These are phyloP conservation scores for Drosophila subobscura DNA, from an alignment of 1,140 invertebrate genomes.

Conservation along the genomic window DNA sequence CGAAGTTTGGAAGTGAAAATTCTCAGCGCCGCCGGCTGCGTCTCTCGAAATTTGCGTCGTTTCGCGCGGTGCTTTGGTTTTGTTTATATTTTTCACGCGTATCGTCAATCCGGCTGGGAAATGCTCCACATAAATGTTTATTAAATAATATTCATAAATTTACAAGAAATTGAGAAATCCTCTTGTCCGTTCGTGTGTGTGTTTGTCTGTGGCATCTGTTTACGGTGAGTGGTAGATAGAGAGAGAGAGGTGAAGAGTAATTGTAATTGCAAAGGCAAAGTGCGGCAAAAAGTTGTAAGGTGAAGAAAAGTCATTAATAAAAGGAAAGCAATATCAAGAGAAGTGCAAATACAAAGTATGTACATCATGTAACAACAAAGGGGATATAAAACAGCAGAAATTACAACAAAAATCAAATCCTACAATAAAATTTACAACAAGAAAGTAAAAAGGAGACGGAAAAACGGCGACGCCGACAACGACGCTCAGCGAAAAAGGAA, in stretches of 20 bases:
- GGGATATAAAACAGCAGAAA: not conserved
- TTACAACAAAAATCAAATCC: slow-evolving; percentile 16
- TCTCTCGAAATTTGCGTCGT: not conserved
- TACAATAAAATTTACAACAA: slow-evolving; percentile 45
- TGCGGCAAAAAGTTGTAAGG: slow-evolving; percentile 51
- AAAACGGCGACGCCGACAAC: not conserved
- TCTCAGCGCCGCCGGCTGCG: too few relatives aligned
- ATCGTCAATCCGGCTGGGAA: slow-evolving; percentile 41
- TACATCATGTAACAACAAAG: slow-evolving; percentile 9
- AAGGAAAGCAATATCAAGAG: slow-evolving; percentile 52
- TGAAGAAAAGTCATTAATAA: slow-evolving; percentile 72
- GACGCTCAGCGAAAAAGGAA: slow-evolving; percentile 63
- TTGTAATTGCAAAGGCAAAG: slow-evolving; percentile 17
- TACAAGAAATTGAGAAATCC: slow-evolving; percentile 57
- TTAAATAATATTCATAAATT: slow-evolving; percentile 53
- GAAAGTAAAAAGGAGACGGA: slow-evolving; percentile 50
- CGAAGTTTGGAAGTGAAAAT: too few relatives aligned
- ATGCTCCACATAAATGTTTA: slow-evolving; percentile 51
- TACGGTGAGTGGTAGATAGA: slow-evolving; percentile 63
- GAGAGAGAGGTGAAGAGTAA: slow-evolving; percentile 14
- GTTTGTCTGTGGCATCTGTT: slow-evolving; percentile 30
- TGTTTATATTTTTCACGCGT: slow-evolving; percentile 63
- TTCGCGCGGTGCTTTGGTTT: slow-evolving; percentile 20
- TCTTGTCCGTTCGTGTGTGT: slow-evolving; percentile 43
- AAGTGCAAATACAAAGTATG: slow-evolving; percentile 47